These are phyloP conservation scores for Notothenia rossii DNA, from an alignment of 2,113 vertebrate genomes.

Conservation along the genomic window DNA sequence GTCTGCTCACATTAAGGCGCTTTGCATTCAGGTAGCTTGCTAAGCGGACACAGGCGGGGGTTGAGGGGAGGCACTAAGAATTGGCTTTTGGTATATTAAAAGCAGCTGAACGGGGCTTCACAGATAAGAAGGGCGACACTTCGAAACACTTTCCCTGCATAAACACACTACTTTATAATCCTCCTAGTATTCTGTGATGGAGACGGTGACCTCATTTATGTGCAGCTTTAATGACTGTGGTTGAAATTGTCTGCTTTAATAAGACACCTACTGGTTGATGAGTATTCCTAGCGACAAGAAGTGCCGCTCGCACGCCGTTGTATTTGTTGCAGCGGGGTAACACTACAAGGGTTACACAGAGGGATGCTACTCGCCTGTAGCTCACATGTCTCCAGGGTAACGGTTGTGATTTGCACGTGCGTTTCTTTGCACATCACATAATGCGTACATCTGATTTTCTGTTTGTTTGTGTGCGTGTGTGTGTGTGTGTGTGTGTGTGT, in stretches of 20 bases:
- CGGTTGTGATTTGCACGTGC: constrained; percentile 31
- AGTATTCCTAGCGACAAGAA: constrained; percentile 20
- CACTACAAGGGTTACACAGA: neutral
- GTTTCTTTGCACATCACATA: constrained; percentile 41
- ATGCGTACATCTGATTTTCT: constrained; percentile 18
- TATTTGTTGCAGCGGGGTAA: constrained; percentile 3
- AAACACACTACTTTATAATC: constrained; percentile 21
- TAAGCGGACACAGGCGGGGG: constrained; percentile 68
- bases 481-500: constrained; percentile 31
- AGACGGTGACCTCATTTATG: constrained; percentile 22
- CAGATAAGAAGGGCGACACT: constrained; percentile 38
- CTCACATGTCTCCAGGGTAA: constrained; percentile 38
- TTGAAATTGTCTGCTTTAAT: constrained; percentile 40
- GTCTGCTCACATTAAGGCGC: constrained; percentile 83
- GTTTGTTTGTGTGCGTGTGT: constrained; percentile 13
- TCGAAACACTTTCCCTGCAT: constrained; percentile 30
- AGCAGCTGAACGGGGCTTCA: constrained; percentile 39
- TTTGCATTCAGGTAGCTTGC: constrained; percentile 83
- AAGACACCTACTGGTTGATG: constrained; percentile 14
- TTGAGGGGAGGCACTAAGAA: constrained; percentile 39
- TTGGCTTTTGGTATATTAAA: constrained; percentile 58
- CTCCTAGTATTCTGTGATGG: constrained; percentile 13
- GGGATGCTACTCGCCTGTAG: constrained; percentile 25
- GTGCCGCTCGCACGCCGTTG: neutral
- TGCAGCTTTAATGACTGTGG: constrained; percentile 39